Percentiles rank a stretch among this genome's conserved stretches.
Conservation (phyloP, 2,113 vertebrate species). For the Erpornis zantholeuca region DNA sequence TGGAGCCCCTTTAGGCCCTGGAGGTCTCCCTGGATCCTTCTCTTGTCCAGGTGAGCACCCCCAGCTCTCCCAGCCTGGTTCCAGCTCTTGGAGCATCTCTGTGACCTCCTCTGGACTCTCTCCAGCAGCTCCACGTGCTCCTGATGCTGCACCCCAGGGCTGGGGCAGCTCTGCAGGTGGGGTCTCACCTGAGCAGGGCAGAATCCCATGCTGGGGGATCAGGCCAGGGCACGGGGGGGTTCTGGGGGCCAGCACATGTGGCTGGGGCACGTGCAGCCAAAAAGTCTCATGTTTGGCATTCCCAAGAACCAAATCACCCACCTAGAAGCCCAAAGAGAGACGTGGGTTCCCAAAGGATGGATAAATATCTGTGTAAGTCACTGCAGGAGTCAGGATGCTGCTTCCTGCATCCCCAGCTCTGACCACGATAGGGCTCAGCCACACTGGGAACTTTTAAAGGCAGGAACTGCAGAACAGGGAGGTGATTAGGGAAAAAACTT, state of each 20-base stretch:
- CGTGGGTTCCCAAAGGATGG: rapidly evolving
- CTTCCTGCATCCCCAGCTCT: background rate
- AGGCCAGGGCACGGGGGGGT: background rate
- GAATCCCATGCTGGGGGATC: rapidly evolving
- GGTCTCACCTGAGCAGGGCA: background rate
- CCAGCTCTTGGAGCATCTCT: background rate
- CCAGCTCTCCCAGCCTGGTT: background rate
- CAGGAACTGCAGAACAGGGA: background rate
- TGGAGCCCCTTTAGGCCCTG: background rate
- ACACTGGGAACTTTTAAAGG: background rate
- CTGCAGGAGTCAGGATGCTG: rapidly evolving
- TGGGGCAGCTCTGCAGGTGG: background rate
- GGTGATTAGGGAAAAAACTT: background rate
- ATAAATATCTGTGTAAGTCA: rapidly evolving
- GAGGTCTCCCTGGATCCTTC: rapidly evolving
- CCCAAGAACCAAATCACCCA: background rate
- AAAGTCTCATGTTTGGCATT: background rate
- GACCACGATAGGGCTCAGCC: background rate
- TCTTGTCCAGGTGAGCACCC: rapidly evolving
- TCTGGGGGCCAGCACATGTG: background rate
- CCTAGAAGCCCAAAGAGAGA: background rate
- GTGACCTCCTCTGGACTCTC: rapidly evolving
- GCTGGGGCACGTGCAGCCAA: background rate
- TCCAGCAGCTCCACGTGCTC: background rate
- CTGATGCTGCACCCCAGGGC: rapidly evolving